Conservation (phyloP, 2,797 vertebrate species). For the Artibeus lituratus region DNA sequence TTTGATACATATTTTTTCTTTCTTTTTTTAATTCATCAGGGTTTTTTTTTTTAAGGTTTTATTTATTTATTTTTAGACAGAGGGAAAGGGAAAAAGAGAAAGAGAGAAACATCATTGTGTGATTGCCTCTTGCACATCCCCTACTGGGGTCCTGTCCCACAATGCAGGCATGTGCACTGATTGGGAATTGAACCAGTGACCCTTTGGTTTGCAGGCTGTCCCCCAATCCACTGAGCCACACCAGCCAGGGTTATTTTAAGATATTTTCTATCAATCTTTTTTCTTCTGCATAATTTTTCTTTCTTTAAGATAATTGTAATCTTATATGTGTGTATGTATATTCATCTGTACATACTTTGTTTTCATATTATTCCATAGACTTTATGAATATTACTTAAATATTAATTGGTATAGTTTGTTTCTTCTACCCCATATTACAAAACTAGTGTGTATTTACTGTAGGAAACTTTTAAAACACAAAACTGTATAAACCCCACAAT, state of each 20-base stretch:
- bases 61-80: too few relatives aligned
- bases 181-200: too few relatives aligned
- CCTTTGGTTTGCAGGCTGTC: too few relatives aligned
- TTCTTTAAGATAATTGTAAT: conserved; percentile 1
- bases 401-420: neutral
- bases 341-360: neutral
- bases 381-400: neutral
- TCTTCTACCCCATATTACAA: neutral
- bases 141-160: too few relatives aligned
- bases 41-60: too few relatives aligned
- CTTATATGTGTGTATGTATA: neutral
- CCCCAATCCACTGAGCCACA: too few relatives aligned
- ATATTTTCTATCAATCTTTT: neutral
- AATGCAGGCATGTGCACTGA: too few relatives aligned
- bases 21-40: neutral
- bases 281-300: conserved; percentile 18
- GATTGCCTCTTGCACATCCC: too few relatives aligned
- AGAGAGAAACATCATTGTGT: too few relatives aligned
- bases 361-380: neutral
- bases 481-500: neutral
- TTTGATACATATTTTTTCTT: neutral
- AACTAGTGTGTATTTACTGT: neutral
- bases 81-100: too few relatives aligned
- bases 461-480: neutral
- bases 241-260: too few relatives aligned